Conservation (phyloP, 2,797 vertebrate species). For the Ptychadena robeensis region DNA sequence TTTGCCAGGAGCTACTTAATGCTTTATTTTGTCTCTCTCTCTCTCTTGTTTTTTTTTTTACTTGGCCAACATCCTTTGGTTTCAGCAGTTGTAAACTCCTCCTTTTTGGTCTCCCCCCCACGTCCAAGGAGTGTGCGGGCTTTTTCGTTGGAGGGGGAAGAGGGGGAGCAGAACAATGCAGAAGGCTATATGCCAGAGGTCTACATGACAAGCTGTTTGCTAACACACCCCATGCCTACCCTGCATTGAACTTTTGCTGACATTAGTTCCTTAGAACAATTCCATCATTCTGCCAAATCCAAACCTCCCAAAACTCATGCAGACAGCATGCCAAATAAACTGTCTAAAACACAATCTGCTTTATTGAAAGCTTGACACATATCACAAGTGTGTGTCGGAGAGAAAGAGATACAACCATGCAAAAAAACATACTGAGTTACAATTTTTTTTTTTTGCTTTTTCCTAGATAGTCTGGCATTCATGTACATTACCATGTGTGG, state of each 20-base stretch:
- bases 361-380: constrained; percentile 27
- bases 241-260: constrained; percentile 60
- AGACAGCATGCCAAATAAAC: constrained; percentile 45
- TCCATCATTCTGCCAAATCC: constrained; percentile 37
- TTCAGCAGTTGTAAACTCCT: constrained; percentile 7
- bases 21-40: background rate
- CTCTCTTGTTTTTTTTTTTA: too few species aligned
- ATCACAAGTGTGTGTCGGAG: constrained; percentile 24
- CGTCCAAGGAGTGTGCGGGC: constrained; percentile 17
- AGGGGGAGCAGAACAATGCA: constrained; percentile 43
- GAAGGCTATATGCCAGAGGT: constrained; percentile 33
- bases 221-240: constrained; percentile 62
- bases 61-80: background rate
- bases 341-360: constrained; percentile 40
- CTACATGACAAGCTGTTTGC: constrained; percentile 58
- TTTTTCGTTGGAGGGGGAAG: constrained; percentile 1
- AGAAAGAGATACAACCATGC: constrained; percentile 7
- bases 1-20: constrained; percentile 1
- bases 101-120: background rate
- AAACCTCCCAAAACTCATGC: constrained; percentile 23
- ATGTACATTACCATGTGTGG: background rate
- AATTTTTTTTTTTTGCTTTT: background rate
- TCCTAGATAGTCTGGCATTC: background rate
- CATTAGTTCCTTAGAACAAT: constrained; percentile 27
- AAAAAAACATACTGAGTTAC: background rate